Evolutionary conservation across 2,113 vertebrate species (phyloP).

Genomic region (Falco punctatus): DNA sequence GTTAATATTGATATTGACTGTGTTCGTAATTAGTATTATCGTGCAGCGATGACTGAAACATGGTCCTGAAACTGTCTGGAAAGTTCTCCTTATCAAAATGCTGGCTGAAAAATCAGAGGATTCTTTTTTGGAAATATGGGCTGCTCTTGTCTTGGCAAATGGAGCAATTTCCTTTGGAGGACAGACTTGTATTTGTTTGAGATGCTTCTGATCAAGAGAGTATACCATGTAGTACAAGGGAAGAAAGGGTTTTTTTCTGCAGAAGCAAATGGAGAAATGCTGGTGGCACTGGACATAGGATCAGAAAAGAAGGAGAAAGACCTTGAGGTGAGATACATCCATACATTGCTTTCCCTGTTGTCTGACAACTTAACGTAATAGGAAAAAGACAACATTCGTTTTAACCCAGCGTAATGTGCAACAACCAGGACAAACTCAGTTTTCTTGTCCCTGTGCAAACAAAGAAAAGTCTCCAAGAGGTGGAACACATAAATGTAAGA

Average conservation of each 20-base stretch:
- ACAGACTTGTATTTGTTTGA: background rate
- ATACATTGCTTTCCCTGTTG: too few species aligned
- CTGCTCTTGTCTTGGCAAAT: background rate
- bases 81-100: background rate
- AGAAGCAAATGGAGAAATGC: background rate
- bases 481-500: background rate
- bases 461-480: background rate
- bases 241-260: background rate
- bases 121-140: background rate
- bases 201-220: background rate
- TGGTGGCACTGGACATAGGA: background rate
- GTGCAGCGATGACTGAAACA: background rate
- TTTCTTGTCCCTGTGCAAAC: background rate
- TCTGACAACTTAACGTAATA: background rate
- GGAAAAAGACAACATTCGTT: background rate
- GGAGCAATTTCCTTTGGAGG: background rate
- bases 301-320: background rate
- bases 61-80: background rate
- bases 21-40: background rate
- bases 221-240: background rate
- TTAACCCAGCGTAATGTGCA: background rate
- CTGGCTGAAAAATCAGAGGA: background rate
- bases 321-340: too few species aligned
- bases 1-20: background rate
- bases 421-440: background rate